Evolutionary conservation across 2,797 vertebrate species (phyloP), one percentile per base, ranked within the genome.

Genomic region (Alauda arvensis): DNA sequence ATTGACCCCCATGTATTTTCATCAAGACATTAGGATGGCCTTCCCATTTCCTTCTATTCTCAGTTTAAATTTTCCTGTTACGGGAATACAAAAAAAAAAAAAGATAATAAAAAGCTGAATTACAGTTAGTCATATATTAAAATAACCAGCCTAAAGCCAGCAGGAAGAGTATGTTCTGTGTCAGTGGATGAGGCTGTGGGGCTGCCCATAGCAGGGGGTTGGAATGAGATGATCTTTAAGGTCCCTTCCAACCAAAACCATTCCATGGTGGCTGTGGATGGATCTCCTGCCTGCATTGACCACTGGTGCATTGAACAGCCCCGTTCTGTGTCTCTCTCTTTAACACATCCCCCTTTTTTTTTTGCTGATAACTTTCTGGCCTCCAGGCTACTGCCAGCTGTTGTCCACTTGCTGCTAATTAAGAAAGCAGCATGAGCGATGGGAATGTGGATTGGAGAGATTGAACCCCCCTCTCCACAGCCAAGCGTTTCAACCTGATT

Each of bases 21-120:
- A 91, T 59, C 4, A 1, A 84, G 91, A 77, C 69, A 37, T 86
- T 56, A 49, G 81, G 72, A 68, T 82, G 69, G 51, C 88, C 76
- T 88, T 94, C 78, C 78, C 91, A 77, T 93, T 95, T 95, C 92
- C 94, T 91, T 71, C 85, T 88, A 77, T 94, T 94, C 89, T 94
- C 66, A 25, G 40, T 56, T 91, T 34, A 80, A 92, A 77, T 87
- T 71, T 93, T 80, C 88, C 83, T 79, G 81, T 94, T 93, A 79
- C 3, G 3, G 55, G 79, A 93, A 86, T 75, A 42, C 43, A 25
- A 7, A 65, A 56, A 71, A 26, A 53, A 33, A 37, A 34, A 33
- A 14, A 24, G 14, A 14, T 40, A 9, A 31, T 10, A 7, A n/a
- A 26, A 24, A 43, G 5, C 3, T 18, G 7, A 75, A n/a, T 81